These are phyloP conservation scores for Caenorhabditis elegans DNA, from an alignment of 1,140 invertebrate species.

Conservation along the genomic window WBcel235 BX284602.5:6888501-6889000, in stretches of 20 bases:
- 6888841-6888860: conserved; percentile 83
- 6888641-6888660: not conserved
- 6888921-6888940: conserved; percentile 81
- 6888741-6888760: conserved; percentile 81
- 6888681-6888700: not conserved
- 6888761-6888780: conserved; percentile 84
- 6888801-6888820: conserved; percentile 86
- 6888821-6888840: conserved; percentile 83
- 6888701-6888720: conserved; percentile 74
- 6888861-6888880: conserved; percentile 88
- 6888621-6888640: conserved; percentile 10
- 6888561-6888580: conserved; percentile 16
- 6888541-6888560: not conserved
- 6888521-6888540: not conserved
- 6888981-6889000: conserved; percentile 91
- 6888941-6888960: conserved; percentile 89
- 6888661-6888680: not conserved
- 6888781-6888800: conserved; percentile 82
- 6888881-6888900: conserved; percentile 72
- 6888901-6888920: conserved; percentile 82
- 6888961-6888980: conserved; percentile 80
- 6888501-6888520: not conserved
- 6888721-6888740: conserved; percentile 83
- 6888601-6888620: not conserved
- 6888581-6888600: too few species aligned